Percentiles rank a stretch among this genome's conserved stretches.
phyloP scores from a whole-genome alignment of 2,797 vertebrate species.

The Setipinna tenuifilis region DNA sequence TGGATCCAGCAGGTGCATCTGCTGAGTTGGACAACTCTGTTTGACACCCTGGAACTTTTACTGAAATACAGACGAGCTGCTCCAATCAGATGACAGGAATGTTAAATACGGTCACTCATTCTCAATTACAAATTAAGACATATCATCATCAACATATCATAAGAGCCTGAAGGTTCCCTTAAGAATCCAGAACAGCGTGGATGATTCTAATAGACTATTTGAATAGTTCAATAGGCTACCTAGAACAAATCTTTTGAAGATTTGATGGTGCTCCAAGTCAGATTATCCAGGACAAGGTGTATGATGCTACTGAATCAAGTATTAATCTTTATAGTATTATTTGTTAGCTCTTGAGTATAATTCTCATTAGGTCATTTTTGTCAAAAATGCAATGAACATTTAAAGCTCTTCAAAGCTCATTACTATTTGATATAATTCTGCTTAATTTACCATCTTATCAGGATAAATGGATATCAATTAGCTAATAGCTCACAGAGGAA shows the following conservation, averaged over 20 bases:
- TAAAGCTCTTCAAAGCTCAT: neutral
- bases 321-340: neutral
- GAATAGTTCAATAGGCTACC: neutral
- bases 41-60: constrained; percentile 16
- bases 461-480: constrained; percentile 27
- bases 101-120: neutral
- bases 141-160: neutral
- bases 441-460: constrained; percentile 20
- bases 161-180: neutral
- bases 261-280: neutral
- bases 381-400: neutral
- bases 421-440: neutral
- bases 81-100: neutral
- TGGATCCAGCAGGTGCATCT: constrained; percentile 35
- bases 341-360: neutral
- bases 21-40: neutral
- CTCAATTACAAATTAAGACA: neutral
- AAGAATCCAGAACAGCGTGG: neutral
- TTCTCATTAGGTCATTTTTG: neutral
- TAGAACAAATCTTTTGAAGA: neutral
- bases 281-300: neutral
- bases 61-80: neutral
- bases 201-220: neutral
- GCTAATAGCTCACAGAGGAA: neutral
- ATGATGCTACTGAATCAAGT: neutral